These are phyloP conservation scores for Adela reaumurella DNA, from an alignment of 2,888 invertebrate species.

Conservation along the genomic window DNA sequence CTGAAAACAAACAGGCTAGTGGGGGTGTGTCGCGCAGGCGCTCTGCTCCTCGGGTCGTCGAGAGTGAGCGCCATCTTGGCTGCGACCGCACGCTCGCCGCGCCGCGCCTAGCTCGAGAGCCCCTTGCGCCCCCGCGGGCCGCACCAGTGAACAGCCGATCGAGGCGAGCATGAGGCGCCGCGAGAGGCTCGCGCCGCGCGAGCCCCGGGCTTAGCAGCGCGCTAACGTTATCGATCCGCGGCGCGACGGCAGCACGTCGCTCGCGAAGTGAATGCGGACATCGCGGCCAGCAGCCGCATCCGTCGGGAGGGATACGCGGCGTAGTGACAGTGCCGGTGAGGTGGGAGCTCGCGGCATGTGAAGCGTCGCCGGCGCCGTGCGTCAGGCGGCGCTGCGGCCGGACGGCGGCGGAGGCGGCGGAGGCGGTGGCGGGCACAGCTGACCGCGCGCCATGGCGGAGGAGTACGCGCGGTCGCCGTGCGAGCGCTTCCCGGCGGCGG, in stretches of 20 bases:
- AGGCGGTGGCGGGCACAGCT: slow-evolving; percentile 49
- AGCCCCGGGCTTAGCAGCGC: slow-evolving; percentile 39
- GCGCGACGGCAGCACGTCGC: slow-evolving; percentile 48
- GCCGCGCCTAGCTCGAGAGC: slow-evolving; percentile 37
- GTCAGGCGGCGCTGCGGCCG: slow-evolving; percentile 19
- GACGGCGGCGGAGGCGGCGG: slow-evolving; percentile 37
- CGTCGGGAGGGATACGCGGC: slow-evolving; percentile 16
- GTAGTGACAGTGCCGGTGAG: slow-evolving; percentile 37
- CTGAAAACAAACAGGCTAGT: slow-evolving; percentile 50
- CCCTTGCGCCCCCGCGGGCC: slow-evolving; percentile 28
- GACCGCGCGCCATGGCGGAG: slow-evolving; percentile 53
- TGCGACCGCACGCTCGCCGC: slow-evolving; percentile 50
- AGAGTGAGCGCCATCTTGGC: slow-evolving; percentile 48
- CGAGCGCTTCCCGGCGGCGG: slow-evolving; percentile 54
- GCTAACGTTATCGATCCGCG: slow-evolving; percentile 39
- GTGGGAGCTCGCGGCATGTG: slow-evolving; percentile 38
- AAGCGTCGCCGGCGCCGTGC: slow-evolving; percentile 14
- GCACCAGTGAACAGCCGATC: slow-evolving; percentile 17
- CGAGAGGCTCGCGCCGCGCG: slow-evolving; percentile 40
- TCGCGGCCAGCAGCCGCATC: slow-evolving; percentile 36
- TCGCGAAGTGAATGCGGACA: slow-evolving; percentile 53
- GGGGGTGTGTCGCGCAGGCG: slow-evolving; percentile 44
- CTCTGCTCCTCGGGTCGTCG: slow-evolving; percentile 41
- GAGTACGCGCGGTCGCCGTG: slow-evolving; percentile 53
- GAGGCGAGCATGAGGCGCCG: slow-evolving; percentile 34